These are phyloP conservation scores for Nasonia vitripennis DNA, from an alignment of 1,140 invertebrate genomes.

Conservation along the genomic window DNA sequence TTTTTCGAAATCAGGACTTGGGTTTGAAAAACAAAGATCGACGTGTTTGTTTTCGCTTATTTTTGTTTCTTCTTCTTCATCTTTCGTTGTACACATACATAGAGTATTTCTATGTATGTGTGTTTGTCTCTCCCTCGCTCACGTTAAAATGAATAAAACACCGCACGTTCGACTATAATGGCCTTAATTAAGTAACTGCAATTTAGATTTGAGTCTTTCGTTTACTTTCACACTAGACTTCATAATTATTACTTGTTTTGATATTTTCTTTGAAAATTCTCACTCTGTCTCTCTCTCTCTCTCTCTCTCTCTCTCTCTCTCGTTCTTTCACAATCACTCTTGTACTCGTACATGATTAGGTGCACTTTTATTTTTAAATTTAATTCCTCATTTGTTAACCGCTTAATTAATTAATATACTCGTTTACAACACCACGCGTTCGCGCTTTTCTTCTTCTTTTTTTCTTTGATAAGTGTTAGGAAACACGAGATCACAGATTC, in stretches of 20 bases:
- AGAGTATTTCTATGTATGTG: not conserved
- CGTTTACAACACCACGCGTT: conserved; percentile 19
- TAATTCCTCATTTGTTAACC: conserved; percentile 36
- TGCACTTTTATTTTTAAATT: conserved; percentile 46
- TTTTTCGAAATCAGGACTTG: conserved; percentile 33
- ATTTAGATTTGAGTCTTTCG: conserved; percentile 54
- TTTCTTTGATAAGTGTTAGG: conserved; percentile 53
- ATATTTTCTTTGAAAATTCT: conserved; percentile 35
- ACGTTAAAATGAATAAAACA: conserved; percentile 33
- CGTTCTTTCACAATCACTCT: conserved; percentile 30
- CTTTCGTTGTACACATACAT: too few relatives aligned
- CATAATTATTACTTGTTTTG: conserved; percentile 45
- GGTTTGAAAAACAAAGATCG: conserved; percentile 12
- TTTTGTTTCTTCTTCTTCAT: not conserved
- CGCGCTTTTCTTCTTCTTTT: conserved; percentile 18
- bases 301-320: not conserved
- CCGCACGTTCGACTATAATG: conserved; percentile 45
- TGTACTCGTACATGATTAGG: conserved; percentile 53
- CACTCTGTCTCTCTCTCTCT: not conserved
- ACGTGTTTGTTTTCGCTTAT: conserved; percentile 9
- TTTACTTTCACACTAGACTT: conserved; percentile 51
- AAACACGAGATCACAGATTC: conserved; percentile 54
- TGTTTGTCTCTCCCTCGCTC: not conserved
- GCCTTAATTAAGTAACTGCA: conserved; percentile 53
- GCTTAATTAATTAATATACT: conserved; percentile 40